Conservation (phyloP, 2,113 vertebrate species). For the Fulmarus glacialis region DNA sequence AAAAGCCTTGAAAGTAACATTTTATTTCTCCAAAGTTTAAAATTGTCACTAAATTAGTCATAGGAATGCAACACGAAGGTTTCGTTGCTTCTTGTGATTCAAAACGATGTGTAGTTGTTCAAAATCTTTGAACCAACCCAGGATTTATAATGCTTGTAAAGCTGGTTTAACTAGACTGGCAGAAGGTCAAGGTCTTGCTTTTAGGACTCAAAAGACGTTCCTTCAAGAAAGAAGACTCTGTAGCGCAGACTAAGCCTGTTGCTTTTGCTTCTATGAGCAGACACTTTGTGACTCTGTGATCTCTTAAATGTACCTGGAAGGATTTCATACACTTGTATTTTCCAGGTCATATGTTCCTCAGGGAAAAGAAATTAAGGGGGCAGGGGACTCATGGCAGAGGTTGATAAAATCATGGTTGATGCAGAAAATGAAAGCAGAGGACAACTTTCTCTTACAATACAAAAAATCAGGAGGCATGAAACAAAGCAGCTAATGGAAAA, state of each 20-base stretch:
- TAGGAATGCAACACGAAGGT: fast-evolving
- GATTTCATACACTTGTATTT: neutral
- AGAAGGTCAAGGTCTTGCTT: constrained; percentile 29
- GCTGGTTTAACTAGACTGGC: constrained; percentile 8
- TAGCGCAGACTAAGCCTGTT: neutral
- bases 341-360: neutral
- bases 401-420: neutral
- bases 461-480: neutral
- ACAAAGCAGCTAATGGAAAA: neutral
- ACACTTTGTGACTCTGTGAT: neutral
- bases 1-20: neutral
- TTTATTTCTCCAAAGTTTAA: neutral
- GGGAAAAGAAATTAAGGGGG: neutral
- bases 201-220: neutral
- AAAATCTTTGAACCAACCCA: neutral
- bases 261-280: neutral
- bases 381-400: neutral
- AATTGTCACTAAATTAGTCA: neutral
- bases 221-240: neutral
- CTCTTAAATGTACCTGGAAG: neutral
- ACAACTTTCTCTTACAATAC: neutral
- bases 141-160: constrained; percentile 4
- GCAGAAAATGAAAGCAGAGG: neutral
- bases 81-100: neutral
- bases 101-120: neutral